Evolutionary conservation across 2,113 vertebrate genomes (phyloP).

Genomic region (Eulemur rufifrons): DNA sequence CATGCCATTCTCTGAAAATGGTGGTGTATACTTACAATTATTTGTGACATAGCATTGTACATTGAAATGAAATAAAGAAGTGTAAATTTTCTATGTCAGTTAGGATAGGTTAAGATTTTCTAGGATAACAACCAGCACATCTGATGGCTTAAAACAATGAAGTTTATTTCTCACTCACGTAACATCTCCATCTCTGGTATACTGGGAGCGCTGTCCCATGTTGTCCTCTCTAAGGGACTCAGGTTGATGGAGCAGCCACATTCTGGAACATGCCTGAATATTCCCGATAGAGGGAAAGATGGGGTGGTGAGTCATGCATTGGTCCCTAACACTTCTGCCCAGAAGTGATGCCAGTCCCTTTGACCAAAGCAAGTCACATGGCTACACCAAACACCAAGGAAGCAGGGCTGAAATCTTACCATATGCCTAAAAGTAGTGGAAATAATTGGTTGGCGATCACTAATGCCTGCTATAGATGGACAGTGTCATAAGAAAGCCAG

Average conservation of each 20-base stretch:
- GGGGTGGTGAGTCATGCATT: background rate
- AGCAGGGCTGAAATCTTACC: background rate
- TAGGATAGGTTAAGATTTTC: background rate
- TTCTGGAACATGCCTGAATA: background rate
- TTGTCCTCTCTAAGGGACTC: background rate
- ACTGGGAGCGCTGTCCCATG: background rate
- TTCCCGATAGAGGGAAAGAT: background rate
- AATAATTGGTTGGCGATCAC: background rate
- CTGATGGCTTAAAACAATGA: background rate
- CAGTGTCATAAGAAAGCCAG: background rate
- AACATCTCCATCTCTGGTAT: background rate
- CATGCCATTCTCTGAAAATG: slow-evolving; percentile 19
- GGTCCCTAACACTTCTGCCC: background rate
- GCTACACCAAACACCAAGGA: background rate
- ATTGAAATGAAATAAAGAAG: background rate
- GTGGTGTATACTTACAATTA: background rate
- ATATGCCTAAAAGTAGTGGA: background rate
- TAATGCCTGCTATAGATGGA: background rate
- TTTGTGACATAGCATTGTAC: background rate
- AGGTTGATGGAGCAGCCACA: background rate
- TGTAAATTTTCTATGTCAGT: background rate
- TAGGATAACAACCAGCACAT: background rate
- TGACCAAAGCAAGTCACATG: background rate
- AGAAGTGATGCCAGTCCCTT: background rate
- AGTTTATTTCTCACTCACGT: background rate